A percentile compares a stretch with the other conserved stretches of the same genome.
Evolutionary conservation across 2,888 invertebrate genomes (phyloP).

Genomic region (Sclerodermus sp.): DNA sequence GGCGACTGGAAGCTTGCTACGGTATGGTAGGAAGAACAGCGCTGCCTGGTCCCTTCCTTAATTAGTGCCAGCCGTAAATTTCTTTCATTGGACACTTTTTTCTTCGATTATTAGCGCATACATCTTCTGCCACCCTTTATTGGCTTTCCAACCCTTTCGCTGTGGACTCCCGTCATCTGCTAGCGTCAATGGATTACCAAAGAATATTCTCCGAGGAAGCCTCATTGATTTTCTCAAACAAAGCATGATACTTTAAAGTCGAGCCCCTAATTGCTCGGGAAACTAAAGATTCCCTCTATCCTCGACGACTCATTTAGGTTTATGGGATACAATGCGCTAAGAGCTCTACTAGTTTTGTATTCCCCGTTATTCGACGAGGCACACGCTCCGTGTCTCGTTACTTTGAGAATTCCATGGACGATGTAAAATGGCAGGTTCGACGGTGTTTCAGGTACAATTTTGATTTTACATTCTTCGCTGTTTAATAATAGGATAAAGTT

Average conservation of each 20-base stretch:
- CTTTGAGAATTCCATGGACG: too few relatives aligned
- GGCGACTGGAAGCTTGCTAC: slow-evolving; percentile 12
- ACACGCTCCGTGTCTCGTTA: too few relatives aligned
- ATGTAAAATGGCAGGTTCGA: too few relatives aligned
- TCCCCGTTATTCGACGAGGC: too few relatives aligned
- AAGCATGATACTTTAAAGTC: too few relatives aligned
- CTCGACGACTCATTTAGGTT: too few relatives aligned
- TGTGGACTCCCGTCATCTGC: slow-evolving; percentile 48
- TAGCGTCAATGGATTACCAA: slow-evolving; percentile 15
- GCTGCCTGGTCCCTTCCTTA: slow-evolving; percentile 46
- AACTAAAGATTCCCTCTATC: too few relatives aligned
- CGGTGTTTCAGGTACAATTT: slow-evolving; percentile 13
- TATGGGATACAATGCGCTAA: too few relatives aligned
- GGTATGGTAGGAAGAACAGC: slow-evolving; percentile 2
- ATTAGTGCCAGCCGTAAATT: slow-evolving; percentile 57
- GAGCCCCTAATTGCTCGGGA: too few relatives aligned
- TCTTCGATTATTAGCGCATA: slow-evolving; percentile 59
- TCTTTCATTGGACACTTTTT: slow-evolving; percentile 57
- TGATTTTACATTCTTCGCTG: slow-evolving; percentile 20
- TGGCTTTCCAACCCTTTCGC: slow-evolving; percentile 44
- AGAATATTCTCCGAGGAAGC: background rate
- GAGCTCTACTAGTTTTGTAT: too few relatives aligned
- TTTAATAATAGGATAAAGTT: slow-evolving; percentile 44
- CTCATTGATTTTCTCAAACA: background rate
- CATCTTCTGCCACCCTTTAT: slow-evolving; percentile 53